Percentiles rank a stretch among this genome's conserved stretches.
Evolutionary conservation across 35 echinoderm and acorn worm genomes (phyloP).

Genomic region (Holothuria glaberrima): DNA sequence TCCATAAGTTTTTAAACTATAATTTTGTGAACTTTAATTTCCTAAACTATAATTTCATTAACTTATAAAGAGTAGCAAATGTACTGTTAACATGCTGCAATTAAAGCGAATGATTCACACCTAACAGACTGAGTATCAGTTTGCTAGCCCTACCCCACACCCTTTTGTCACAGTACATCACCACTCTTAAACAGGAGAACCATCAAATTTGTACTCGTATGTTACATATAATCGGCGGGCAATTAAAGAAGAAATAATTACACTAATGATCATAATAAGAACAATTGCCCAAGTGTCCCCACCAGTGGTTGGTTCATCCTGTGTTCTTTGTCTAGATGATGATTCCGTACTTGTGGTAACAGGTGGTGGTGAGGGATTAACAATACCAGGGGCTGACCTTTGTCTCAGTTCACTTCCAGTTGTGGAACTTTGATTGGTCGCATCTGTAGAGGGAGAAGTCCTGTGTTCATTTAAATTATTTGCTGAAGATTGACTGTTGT

Average conservation of each 20-base stretch:
- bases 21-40: too few relatives aligned
- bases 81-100: too few relatives aligned
- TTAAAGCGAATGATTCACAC: too few relatives aligned
- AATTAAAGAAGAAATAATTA: slow-evolving; percentile 58
- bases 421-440: neutral
- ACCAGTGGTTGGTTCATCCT: slow-evolving; percentile 4
- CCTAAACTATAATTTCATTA: too few relatives aligned
- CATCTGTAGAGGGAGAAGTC: neutral
- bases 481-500: neutral
- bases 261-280: slow-evolving; percentile 28
- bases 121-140: too few relatives aligned
- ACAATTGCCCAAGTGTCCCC: slow-evolving; percentile 41
- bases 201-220: slow-evolving; percentile 91
- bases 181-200: neutral
- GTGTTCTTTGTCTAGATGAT: neutral
- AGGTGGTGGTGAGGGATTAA: too few relatives aligned
- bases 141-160: too few relatives aligned
- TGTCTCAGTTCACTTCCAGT: slow-evolving; percentile 6
- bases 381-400: neutral
- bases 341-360: neutral
- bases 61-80: too few relatives aligned
- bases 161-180: too few relatives aligned
- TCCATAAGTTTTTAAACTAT: too few relatives aligned
- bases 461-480: neutral
- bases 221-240: slow-evolving; percentile 69